Percentiles rank a stretch among this genome's conserved stretches.
Conservation (phyloP, 2,888 invertebrate species). For the Chymomyza fuscimana region DNA sequence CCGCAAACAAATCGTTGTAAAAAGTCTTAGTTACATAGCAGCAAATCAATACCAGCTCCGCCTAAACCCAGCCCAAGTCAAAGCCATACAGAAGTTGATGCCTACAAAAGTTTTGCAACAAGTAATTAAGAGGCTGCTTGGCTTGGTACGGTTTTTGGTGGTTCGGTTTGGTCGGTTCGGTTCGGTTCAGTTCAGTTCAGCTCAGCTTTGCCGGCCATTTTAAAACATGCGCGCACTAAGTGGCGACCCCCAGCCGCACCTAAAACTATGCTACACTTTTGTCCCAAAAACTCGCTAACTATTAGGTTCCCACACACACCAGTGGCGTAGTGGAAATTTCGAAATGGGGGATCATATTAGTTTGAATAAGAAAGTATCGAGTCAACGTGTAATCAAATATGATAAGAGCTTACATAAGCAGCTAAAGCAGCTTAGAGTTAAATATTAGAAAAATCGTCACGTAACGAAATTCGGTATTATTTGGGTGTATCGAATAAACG, state of each 20-base stretch:
- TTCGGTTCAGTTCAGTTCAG: neutral
- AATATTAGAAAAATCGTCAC: no score
- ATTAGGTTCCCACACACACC: no score
- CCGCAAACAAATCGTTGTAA: neutral
- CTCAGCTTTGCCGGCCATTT: neutral
- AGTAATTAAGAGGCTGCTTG: slow-evolving; percentile 20
- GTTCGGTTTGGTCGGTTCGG: neutral
- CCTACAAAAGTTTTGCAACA: slow-evolving; percentile 24
- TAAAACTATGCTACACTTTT: slow-evolving; percentile 19
- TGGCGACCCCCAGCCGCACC: neutral
- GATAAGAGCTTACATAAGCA: no score
- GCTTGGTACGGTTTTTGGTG: neutral
- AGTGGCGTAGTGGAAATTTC: no score
- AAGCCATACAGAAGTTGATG: neutral
- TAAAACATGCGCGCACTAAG: neutral
- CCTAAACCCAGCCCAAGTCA: neutral
- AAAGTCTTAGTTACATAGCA: neutral
- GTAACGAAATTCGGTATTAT: no score
- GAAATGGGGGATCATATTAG: no score
- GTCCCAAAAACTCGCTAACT: neutral
- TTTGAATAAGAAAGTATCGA: no score
- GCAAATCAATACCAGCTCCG: neutral
- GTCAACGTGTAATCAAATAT: no score
- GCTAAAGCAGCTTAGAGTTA: no score
- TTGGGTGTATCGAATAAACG: no score